Conservation (phyloP, 2,888 invertebrate genomes). For the Machimus rusticus region DNA sequence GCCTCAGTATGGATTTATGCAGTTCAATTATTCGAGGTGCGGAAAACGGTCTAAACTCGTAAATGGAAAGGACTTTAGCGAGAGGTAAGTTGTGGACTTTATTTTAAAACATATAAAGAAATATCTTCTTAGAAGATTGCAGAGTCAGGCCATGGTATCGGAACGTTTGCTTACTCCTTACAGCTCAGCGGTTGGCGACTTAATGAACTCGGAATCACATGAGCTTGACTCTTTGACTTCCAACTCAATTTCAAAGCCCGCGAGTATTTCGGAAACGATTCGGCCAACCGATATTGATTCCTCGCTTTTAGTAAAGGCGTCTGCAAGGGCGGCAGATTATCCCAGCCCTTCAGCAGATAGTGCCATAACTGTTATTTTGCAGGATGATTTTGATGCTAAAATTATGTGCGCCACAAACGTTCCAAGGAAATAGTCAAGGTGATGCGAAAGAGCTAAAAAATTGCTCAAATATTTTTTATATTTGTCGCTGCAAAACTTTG, state of each 20-base stretch:
- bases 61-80: slow-evolving; percentile 12
- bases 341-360: slow-evolving; percentile 71
- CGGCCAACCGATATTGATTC: slow-evolving; percentile 55
- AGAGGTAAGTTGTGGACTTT: slow-evolving; percentile 37
- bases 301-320: slow-evolving; percentile 47
- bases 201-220: slow-evolving; percentile 61
- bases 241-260: slow-evolving; percentile 60
- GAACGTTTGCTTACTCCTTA: slow-evolving; percentile 62
- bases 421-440: background rate
- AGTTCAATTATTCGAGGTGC: slow-evolving; percentile 65
- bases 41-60: slow-evolving; percentile 54
- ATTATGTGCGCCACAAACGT: background rate
- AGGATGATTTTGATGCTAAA: slow-evolving; percentile 63
- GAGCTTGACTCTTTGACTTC: slow-evolving; percentile 61
- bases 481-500: background rate
- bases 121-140: slow-evolving; percentile 52
- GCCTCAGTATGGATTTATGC: slow-evolving; percentile 69
- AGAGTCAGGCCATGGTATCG: slow-evolving; percentile 59
- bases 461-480: background rate
- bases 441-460: background rate
- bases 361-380: slow-evolving; percentile 71
- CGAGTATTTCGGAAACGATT: slow-evolving; percentile 48
- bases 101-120: background rate
- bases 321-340: slow-evolving; percentile 47
- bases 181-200: slow-evolving; percentile 61